These are phyloP conservation scores for Ciconia nigra DNA, from an alignment of 2,797 vertebrate species.

Conservation along the genomic window DNA sequence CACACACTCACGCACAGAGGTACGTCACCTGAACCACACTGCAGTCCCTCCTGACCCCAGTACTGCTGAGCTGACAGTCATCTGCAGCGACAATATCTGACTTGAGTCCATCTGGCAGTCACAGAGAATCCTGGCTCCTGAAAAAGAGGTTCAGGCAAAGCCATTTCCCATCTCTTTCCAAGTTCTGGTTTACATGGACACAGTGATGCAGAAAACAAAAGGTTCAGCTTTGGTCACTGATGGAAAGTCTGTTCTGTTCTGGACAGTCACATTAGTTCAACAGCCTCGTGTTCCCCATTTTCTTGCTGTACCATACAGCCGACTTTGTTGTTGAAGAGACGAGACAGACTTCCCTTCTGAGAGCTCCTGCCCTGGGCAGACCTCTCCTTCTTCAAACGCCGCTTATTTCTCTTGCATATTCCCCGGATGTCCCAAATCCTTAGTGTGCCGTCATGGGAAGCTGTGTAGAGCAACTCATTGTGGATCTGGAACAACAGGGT, in stretches of 20 bases:
- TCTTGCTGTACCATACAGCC: slow-evolving; percentile 67
- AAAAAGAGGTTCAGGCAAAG: neutral
- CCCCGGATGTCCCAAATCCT: slow-evolving; percentile 79
- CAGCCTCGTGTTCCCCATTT: slow-evolving; percentile 30
- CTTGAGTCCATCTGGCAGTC: neutral
- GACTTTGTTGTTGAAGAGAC: slow-evolving; percentile 80
- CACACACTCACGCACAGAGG: neutral
- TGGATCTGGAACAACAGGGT: slow-evolving; percentile 73
- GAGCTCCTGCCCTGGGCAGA: slow-evolving; percentile 56
- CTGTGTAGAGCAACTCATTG: slow-evolving; percentile 78
- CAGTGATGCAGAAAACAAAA: slow-evolving; percentile 28
- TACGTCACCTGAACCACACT: neutral
- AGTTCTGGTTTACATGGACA: neutral
- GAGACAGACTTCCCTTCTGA: slow-evolving; percentile 72
- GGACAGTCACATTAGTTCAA: slow-evolving; percentile 62
- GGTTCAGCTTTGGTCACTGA: neutral
- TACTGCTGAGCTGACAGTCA: neutral
- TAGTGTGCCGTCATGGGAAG: slow-evolving; percentile 78
- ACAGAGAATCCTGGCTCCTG: neutral
- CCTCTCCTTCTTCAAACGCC: slow-evolving; percentile 55
- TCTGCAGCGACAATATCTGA: neutral
- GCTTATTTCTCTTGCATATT: slow-evolving; percentile 57
- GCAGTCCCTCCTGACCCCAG: neutral
- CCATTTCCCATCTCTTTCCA: neutral
- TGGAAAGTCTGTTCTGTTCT: neutral